A percentile compares a stretch with the other conserved stretches of the same genome.
These are phyloP conservation scores for Aradus depressus DNA, from an alignment of 2,888 invertebrate species.

Conservation along the genomic window DNA sequence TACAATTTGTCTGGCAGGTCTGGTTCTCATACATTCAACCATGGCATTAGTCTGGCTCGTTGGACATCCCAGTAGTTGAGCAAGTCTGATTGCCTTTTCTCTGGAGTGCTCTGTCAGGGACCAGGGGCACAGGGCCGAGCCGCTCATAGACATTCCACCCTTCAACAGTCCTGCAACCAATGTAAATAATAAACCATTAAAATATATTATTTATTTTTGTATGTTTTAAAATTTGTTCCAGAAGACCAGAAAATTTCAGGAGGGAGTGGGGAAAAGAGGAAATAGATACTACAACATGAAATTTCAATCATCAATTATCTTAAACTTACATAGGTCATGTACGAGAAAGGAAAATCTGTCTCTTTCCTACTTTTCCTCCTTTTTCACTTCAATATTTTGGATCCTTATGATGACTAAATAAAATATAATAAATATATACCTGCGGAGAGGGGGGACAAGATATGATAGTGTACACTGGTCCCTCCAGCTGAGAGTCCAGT, in stretches of 20 bases:
- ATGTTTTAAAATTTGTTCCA: neutral
- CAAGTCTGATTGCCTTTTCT: constrained; percentile 50
- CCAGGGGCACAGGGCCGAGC: constrained; percentile 53
- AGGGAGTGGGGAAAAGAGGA: neutral
- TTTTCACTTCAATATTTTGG: too few relatives aligned
- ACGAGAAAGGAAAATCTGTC: neutral
- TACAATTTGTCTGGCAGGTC: constrained; percentile 50
- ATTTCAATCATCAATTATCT: neutral
- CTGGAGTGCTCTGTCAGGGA: constrained; percentile 45
- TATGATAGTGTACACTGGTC: constrained; percentile 54
- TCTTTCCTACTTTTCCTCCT: neutral
- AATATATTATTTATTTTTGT: neutral
- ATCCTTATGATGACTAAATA: too few relatives aligned
- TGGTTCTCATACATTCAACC: constrained; percentile 51
- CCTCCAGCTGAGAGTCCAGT: constrained; percentile 42
- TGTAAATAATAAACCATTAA: too few relatives aligned
- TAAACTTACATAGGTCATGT: neutral
- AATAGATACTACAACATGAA: neutral
- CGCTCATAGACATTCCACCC: constrained; percentile 57
- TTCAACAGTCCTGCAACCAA: constrained; percentile 55
- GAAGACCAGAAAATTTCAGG: neutral
- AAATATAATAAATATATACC: too few relatives aligned
- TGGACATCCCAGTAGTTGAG: constrained; percentile 53
- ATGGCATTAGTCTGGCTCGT: constrained; percentile 42
- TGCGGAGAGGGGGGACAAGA: constrained; percentile 50